phyloP scores from a whole-genome alignment of 2,888 invertebrate species.

The Conchocele bisecta region DNA sequence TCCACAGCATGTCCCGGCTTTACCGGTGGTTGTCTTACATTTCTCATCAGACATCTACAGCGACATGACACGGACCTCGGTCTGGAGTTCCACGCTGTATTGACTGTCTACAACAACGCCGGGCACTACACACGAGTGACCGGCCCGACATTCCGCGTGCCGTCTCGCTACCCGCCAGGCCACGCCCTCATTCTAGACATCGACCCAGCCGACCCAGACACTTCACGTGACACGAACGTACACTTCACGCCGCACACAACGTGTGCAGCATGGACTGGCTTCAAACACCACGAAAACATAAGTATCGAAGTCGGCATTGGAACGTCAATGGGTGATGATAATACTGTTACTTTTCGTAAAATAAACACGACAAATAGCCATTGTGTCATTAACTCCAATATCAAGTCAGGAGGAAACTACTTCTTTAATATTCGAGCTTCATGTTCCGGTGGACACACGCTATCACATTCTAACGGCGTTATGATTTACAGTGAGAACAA shows the following conservation, averaged over 20 bases:
- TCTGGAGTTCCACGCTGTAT: slow-evolving; percentile 12
- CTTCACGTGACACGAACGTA: slow-evolving; percentile 1
- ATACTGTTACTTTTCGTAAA: slow-evolving; percentile 13
- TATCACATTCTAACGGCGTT: slow-evolving; percentile 38
- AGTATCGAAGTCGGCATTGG: slow-evolving; percentile 35
- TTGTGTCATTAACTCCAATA: slow-evolving; percentile 12
- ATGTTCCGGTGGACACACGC: slow-evolving; percentile 31
- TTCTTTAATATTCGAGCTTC: slow-evolving; percentile 24
- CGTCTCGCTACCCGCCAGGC: slow-evolving; percentile 51
- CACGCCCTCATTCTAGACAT: slow-evolving; percentile 40
- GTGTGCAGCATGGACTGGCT: slow-evolving; percentile 38
- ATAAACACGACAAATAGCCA: neutral
- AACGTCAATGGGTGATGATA: neutral
- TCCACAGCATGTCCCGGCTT: neutral
- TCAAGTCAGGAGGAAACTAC: neutral
- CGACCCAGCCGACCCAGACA: slow-evolving; percentile 23
- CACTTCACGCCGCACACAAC: slow-evolving; percentile 30
- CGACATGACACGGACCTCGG: slow-evolving; percentile 21
- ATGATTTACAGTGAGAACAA: slow-evolving; percentile 4
- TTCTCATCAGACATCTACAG: slow-evolving; percentile 18
- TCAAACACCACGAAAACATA: slow-evolving; percentile 41
- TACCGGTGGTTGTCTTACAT: slow-evolving; percentile 11
- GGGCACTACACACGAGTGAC: slow-evolving; percentile 25
- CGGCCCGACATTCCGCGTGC: slow-evolving; percentile 30
- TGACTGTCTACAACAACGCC: slow-evolving; percentile 45